These are phyloP conservation scores for Gymnothorax javanicus DNA, from an alignment of 2,797 vertebrate genomes.

Conservation along the genomic window DNA sequence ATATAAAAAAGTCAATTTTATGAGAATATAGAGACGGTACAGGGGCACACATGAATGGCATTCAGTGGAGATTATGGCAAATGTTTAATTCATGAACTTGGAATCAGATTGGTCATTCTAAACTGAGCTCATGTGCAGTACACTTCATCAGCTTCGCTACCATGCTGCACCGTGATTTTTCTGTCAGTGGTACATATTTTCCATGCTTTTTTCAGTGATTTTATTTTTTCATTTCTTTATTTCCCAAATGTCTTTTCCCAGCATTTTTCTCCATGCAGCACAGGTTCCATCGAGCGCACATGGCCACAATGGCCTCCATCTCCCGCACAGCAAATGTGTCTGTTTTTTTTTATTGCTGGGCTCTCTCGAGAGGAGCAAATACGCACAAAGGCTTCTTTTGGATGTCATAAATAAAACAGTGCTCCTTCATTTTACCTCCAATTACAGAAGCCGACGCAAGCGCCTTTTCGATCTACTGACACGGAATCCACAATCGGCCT, in stretches of 20 bases:
- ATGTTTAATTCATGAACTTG: slow-evolving; percentile 3
- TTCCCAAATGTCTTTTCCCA: neutral
- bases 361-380: neutral
- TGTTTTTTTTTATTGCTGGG: slow-evolving; percentile 66
- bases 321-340: slow-evolving; percentile 65
- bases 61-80: neutral
- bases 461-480: neutral
- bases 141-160: neutral
- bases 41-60: neutral
- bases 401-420: slow-evolving; percentile 1
- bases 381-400: neutral
- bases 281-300: too few species aligned
- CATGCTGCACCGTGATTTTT: neutral
- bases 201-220: neutral
- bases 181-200: neutral
- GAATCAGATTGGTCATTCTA: neutral
- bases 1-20: neutral
- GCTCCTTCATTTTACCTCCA: slow-evolving; percentile 7
- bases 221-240: neutral
- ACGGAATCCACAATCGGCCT: neutral
- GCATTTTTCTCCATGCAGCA: neutral
- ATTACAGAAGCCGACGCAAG: neutral
- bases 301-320: slow-evolving; percentile 43
- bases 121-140: neutral
- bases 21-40: neutral